phyloP scores from a whole-genome alignment of 2,888 invertebrate genomes.

The Chymomyza caudatula region DNA sequence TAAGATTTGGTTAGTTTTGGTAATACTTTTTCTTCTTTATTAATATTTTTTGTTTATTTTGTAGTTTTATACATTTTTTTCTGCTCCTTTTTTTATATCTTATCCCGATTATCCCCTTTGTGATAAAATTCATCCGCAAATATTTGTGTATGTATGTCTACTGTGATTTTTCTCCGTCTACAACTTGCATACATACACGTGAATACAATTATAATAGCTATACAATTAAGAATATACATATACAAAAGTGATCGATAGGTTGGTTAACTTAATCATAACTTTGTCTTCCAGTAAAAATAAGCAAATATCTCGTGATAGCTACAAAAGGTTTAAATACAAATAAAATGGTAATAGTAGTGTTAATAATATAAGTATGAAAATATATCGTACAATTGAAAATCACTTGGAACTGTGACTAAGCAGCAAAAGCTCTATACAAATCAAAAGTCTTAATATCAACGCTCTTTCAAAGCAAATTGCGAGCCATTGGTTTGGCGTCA shows the following conservation, averaged over 20 bases:
- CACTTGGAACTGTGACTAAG: constrained; percentile 56
- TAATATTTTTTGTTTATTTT: constrained; percentile 17
- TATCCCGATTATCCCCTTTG: constrained; percentile 64
- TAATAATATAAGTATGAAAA: constrained; percentile 25
- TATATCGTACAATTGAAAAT: constrained; percentile 61
- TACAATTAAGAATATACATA: constrained; percentile 69
- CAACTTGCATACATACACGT: constrained; percentile 18
- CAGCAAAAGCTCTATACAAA: constrained; percentile 45
- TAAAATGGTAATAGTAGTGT: constrained; percentile 21
- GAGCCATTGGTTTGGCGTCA: too few relatives aligned
- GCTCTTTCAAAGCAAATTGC: constrained; percentile 15
- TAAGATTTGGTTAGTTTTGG: neutral
- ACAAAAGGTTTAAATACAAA: constrained; percentile 43
- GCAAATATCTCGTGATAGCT: constrained; percentile 37
- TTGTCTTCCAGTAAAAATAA: constrained; percentile 63
- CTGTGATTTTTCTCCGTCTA: constrained; percentile 32
- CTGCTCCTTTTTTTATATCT: neutral
- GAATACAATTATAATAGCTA: constrained; percentile 61
- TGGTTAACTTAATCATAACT: constrained; percentile 53
- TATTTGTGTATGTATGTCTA: neutral
- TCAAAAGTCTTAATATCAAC: constrained; percentile 29
- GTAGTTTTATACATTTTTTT: neutral
- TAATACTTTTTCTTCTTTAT: neutral
- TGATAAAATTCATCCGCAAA: constrained; percentile 63
- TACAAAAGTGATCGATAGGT: constrained; percentile 9